Evolutionary conservation across 2,888 invertebrate species (phyloP), one percentile per base, ranked within the genome.

Genomic region (Brachyptera risi): DNA sequence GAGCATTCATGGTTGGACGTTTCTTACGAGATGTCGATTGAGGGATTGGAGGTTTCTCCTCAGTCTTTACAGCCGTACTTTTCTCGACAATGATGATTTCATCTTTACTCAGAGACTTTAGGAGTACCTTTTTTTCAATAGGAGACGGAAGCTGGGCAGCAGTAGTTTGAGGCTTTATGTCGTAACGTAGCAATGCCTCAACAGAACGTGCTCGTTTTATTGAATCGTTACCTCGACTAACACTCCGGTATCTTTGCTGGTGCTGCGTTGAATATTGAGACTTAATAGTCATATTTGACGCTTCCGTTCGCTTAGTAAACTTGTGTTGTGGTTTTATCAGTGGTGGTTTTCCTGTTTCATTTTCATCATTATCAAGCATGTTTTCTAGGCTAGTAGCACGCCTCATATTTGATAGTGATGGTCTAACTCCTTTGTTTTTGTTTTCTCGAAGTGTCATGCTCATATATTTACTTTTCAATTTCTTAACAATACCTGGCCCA

Each of bases 401-500:
- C 23, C 93, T 81, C 70, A 91, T 79, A 58, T 77, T 77, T 65
- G 82, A 78, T 65, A 91, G 84, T 15, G 87, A 84, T 5, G 85
- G 85, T 3, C 89, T 81, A 42, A 81, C 81, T 63, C 81, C 80
- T 61, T 75, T 76, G 67, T 74, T 77, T 68, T 82, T 83, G 42
- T 84, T 83, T 69, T 90, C 89, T n/a, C 92, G 81, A 65, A 92
- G 76, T 9, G 93, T 90, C 67, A 93, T 81, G 74, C 89, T 91
- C 65, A 94, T 81, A 74, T 93, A 94, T 72, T 91, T 87, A 72
- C 90, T 90, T 73, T 90, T 87, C 67, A 94, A 81, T 69, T 88
- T 88, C 71, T 90, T 91, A 38, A 94, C 94, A 72, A 94, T 93
- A 61, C 94, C 93, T 57, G 94, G 94, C 1, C 94, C 94, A 78